Percentiles rank a stretch among this genome's conserved stretches.
Evolutionary conservation across 2,113 vertebrate species (phyloP).

Genomic region (Pluvianellus socialis): DNA sequence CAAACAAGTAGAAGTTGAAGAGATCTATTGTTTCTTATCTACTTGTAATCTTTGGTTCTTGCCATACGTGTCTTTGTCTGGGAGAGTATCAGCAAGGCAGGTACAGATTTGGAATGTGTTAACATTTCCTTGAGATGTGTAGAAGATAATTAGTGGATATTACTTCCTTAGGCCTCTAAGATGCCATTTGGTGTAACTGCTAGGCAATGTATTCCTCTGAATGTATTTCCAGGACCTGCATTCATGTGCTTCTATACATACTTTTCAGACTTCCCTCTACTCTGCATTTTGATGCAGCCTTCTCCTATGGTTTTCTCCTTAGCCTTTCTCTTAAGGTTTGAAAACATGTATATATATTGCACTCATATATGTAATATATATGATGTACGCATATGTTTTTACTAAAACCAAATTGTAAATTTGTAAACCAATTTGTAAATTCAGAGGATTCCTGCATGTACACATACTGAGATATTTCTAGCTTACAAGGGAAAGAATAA

Average conservation of each 20-base stretch:
- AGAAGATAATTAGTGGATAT: neutral
- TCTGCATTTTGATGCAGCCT: too few relatives aligned
- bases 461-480: neutral
- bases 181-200: neutral
- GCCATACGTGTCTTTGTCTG: neutral
- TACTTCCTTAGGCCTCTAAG: neutral
- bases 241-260: neutral
- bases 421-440: neutral
- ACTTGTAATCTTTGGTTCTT: neutral
- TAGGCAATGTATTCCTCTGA: neutral
- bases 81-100: neutral
- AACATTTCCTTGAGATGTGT: neutral
- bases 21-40: neutral
- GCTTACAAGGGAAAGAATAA: neutral
- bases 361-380: fast-evolving
- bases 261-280: neutral
- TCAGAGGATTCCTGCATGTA: neutral
- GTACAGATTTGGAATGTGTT: neutral
- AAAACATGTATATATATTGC: fast-evolving
- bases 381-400: neutral
- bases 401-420: neutral
- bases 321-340: neutral
- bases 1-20: neutral
- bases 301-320: neutral
- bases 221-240: neutral